These are phyloP conservation scores for Clarias batrachus DNA, from an alignment of 2,113 vertebrate species.

Conservation along the genomic window DNA sequence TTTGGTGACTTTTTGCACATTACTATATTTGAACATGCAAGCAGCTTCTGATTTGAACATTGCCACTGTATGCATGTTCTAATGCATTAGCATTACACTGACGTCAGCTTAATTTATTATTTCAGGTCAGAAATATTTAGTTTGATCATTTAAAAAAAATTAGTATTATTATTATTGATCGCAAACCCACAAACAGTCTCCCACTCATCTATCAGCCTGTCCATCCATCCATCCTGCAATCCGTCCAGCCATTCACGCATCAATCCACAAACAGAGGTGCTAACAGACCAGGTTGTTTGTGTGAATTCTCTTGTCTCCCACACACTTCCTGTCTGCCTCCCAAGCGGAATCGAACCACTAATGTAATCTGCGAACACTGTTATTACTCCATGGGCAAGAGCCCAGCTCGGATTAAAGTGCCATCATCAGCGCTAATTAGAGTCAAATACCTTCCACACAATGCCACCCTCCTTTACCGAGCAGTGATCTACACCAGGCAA, in stretches of 20 bases:
- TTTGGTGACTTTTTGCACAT: too few species aligned
- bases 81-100: neutral
- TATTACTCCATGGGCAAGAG: constrained; percentile 22
- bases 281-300: constrained; percentile 5
- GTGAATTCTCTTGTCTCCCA: constrained; percentile 14
- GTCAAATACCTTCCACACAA: constrained; percentile 23
- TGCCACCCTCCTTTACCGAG: neutral
- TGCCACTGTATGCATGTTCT: too few species aligned
- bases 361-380: constrained; percentile 13
- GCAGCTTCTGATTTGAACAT: neutral
- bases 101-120: neutral
- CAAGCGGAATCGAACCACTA: constrained; percentile 34
- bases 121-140: neutral
- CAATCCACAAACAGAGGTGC: constrained; percentile 13
- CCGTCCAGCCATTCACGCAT: neutral
- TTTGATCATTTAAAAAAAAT: neutral
- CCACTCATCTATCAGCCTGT: neutral
- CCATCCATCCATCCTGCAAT: constrained; percentile 11
- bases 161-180: neutral
- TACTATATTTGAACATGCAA: neutral
- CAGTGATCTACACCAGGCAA: neutral
- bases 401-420: constrained; percentile 27
- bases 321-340: constrained; percentile 36
- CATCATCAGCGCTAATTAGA: constrained; percentile 29
- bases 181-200: neutral